Conservation (phyloP, 2,888 invertebrate genomes). For the Malthinus seriepunctatus region DNA sequence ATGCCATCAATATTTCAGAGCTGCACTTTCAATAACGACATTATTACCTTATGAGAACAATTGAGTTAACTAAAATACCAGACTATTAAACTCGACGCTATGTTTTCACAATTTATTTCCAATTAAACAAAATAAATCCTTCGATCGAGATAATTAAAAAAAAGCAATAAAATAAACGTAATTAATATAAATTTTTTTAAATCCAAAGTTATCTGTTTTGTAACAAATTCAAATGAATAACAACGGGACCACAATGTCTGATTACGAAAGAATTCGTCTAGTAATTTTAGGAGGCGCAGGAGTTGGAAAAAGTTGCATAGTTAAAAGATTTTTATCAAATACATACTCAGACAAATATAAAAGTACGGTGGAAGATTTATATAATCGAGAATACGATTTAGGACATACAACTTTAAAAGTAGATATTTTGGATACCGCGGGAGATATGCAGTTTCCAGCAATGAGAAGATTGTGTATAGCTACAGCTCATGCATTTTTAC, state of each 20-base stretch:
- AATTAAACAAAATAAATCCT: too few relatives aligned
- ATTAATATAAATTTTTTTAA: not conserved
- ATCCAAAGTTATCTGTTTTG: not conserved
- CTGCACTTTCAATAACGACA: not conserved
- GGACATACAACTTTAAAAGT: slow-evolving; percentile 76
- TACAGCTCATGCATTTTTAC: slow-evolving; percentile 84
- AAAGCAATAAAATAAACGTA: too few relatives aligned
- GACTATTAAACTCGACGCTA: not conserved
- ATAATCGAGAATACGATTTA: slow-evolving; percentile 81
- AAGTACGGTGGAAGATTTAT: slow-evolving; percentile 87
- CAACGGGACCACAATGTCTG: slow-evolving; percentile 63
- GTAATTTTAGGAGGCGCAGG: slow-evolving; percentile 82
- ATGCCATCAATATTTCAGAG: not conserved
- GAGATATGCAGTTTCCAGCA: slow-evolving; percentile 87
- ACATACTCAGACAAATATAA: slow-evolving; percentile 80
- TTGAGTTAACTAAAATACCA: not conserved
- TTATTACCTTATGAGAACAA: not conserved
- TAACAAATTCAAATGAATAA: slow-evolving; percentile 42
- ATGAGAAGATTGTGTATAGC: slow-evolving; percentile 87
- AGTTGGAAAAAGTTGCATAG: slow-evolving; percentile 85
- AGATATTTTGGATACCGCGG: slow-evolving; percentile 81
- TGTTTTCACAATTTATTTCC: not conserved
- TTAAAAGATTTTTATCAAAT: slow-evolving; percentile 78
- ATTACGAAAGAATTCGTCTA: slow-evolving; percentile 78
- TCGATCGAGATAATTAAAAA: too few relatives aligned